phyloP scores from a whole-genome alignment of 2,888 invertebrate species.

The Tipula vernalis region DNA sequence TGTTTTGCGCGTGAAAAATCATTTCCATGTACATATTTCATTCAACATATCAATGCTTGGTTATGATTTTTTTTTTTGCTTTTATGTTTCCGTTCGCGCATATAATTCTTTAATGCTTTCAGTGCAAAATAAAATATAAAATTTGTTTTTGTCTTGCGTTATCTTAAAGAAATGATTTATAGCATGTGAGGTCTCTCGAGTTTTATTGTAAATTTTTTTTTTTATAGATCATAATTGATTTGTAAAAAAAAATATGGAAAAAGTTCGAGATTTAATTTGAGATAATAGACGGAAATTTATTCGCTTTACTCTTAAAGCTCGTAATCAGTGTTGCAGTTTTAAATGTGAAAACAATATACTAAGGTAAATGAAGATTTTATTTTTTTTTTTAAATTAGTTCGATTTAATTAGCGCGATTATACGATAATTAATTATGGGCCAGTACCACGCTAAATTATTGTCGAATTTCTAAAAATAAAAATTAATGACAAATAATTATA shows the following conservation, averaged over 20 bases:
- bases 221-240: not conserved
- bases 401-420: not conserved
- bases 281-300: not conserved
- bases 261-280: not conserved
- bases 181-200: not conserved
- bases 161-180: not conserved
- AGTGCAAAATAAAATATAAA: not conserved
- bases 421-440: not conserved
- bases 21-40: not conserved
- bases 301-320: not conserved
- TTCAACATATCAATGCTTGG: not conserved
- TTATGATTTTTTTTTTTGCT: not conserved
- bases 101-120: not conserved
- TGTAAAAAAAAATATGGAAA: not conserved
- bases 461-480: not conserved
- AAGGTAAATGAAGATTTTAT: not conserved
- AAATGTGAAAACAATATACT: not conserved
- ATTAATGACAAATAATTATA: not conserved
- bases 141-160: not conserved
- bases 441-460: too few species aligned
- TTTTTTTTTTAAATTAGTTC: not conserved
- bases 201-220: not conserved
- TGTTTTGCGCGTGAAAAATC: not conserved
- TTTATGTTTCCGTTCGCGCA: not conserved
- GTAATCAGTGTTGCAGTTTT: not conserved